Conservation (phyloP, 2,113 vertebrate species). For the Lampris megalopsis region DNA sequence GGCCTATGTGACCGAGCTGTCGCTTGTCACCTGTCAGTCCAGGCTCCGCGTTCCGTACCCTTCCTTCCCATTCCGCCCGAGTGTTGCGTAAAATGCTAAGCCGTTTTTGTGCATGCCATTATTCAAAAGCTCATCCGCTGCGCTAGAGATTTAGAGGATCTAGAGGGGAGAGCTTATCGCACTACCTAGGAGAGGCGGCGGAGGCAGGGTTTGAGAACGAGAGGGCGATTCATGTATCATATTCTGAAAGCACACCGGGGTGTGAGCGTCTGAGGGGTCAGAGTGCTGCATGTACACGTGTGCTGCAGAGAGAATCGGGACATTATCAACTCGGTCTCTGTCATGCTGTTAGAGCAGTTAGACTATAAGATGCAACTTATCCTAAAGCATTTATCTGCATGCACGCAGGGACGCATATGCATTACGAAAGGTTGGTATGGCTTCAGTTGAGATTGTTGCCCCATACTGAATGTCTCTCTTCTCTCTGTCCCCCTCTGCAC, state of each 20-base stretch:
- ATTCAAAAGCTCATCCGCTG: neutral
- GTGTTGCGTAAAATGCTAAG: neutral
- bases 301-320: too few species aligned
- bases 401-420: too few species aligned
- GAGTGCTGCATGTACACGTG: neutral
- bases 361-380: too few species aligned
- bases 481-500: constrained; percentile 8
- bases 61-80: constrained; percentile 14
- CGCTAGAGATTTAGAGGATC: constrained; percentile 9
- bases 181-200: constrained; percentile 9
- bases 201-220: constrained; percentile 49
- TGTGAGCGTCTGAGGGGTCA: constrained; percentile 34
- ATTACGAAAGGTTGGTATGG: neutral
- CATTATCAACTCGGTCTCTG: too few species aligned
- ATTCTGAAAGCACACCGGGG: constrained; percentile 5
- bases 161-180: neutral
- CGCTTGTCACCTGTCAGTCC: neutral
- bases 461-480: neutral
- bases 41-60: constrained; percentile 3
- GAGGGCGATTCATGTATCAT: constrained; percentile 33
- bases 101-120: constrained; percentile 37
- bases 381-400: too few species aligned
- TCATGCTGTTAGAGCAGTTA: too few species aligned
- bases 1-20: neutral
- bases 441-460: neutral